Conservation (phyloP, 2,888 invertebrate genomes). For the Idaea dimidiata region DNA sequence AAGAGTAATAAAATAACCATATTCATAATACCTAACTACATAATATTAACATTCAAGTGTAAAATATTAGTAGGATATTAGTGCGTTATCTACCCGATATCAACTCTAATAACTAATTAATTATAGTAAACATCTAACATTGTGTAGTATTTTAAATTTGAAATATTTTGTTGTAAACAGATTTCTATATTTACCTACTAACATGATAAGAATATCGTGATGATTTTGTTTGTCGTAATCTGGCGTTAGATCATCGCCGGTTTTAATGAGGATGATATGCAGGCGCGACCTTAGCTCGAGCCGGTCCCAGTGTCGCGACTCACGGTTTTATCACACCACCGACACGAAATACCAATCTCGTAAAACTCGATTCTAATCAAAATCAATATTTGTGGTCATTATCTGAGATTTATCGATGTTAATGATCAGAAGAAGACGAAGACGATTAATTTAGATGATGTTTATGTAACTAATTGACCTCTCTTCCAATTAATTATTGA, state of each 20-base stretch:
- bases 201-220: slow-evolving; percentile 23
- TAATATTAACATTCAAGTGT: too few relatives aligned
- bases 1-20: too few relatives aligned
- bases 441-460: not conserved
- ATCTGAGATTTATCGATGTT: not conserved
- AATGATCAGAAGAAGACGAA: not conserved
- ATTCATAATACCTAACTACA: too few relatives aligned
- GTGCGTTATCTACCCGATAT: not conserved
- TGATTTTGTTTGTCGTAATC: slow-evolving; percentile 33
- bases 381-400: not conserved
- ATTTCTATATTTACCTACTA: slow-evolving; percentile 2
- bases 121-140: slow-evolving; percentile 10
- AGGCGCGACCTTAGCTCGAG: slow-evolving; percentile 49
- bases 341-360: slow-evolving; percentile 11
- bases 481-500: not conserved
- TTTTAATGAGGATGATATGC: slow-evolving; percentile 64
- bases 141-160: not conserved
- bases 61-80: too few relatives aligned
- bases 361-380: slow-evolving; percentile 2
- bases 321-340: slow-evolving; percentile 22
- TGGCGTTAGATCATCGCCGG: slow-evolving; percentile 54
- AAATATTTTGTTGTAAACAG: slow-evolving; percentile 5
- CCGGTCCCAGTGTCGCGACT: slow-evolving; percentile 4
- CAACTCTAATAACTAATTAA: slow-evolving; percentile 21
- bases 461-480: not conserved